Conservation (phyloP, 2,888 invertebrate species). For the Tenthredo scrophulariae region DNA sequence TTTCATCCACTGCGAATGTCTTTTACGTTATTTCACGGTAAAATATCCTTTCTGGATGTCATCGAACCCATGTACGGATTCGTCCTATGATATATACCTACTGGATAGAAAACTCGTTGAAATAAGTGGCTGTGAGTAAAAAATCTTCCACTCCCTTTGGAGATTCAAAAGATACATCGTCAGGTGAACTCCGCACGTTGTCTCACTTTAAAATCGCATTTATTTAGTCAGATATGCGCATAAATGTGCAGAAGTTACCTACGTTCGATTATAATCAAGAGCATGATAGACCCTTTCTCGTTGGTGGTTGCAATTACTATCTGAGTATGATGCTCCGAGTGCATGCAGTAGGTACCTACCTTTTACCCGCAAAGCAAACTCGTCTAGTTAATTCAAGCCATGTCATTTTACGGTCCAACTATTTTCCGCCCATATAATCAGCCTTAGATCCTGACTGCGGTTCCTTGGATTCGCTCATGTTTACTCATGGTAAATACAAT, state of each 20-base stretch:
- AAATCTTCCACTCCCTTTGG: neutral
- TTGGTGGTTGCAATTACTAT: neutral
- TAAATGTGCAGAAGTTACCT: neutral
- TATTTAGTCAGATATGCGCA: neutral
- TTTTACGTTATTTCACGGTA: neutral
- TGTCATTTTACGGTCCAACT: conserved; percentile 25
- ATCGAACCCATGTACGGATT: neutral
- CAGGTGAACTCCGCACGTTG: neutral
- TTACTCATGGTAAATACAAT: neutral
- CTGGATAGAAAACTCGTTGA: neutral
- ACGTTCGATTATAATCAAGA: neutral
- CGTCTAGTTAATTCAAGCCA: conserved; percentile 14
- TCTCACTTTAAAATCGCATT: neutral
- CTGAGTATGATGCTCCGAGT: neutral
- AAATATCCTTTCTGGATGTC: neutral
- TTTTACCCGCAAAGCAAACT: neutral
- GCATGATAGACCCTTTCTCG: neutral
- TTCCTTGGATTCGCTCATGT: neutral
- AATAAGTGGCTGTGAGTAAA: neutral
- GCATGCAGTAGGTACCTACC: neutral
- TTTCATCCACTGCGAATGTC: neutral
- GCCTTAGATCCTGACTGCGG: neutral
- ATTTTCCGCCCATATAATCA: neutral
- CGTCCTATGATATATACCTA: neutral
- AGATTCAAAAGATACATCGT: neutral